These are phyloP conservation scores for Ictidomys tridecemlineatus DNA, from an alignment of 2,113 vertebrate genomes.

Conservation along the genomic window DNA sequence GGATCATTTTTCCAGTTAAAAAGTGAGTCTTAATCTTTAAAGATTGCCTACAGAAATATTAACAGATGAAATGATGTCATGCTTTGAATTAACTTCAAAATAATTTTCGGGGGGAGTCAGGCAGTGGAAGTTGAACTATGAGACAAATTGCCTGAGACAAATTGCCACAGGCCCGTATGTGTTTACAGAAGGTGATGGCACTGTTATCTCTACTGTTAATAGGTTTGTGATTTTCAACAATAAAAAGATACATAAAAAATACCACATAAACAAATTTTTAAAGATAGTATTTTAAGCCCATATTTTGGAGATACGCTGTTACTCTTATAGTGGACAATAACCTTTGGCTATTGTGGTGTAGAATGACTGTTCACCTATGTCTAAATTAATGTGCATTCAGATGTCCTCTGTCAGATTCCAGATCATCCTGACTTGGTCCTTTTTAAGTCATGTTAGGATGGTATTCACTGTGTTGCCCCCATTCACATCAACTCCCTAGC, in stretches of 20 bases:
- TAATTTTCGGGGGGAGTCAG: not conserved
- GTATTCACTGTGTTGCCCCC: not conserved
- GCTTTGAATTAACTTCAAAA: slow-evolving; percentile 17
- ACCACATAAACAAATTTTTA: not conserved
- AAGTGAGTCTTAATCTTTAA: not conserved
- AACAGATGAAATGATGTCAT: slow-evolving; percentile 34
- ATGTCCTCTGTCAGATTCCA: not conserved
- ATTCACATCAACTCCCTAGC: not conserved
- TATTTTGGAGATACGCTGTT: not conserved
- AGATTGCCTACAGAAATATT: not conserved
- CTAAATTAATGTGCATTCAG: not conserved
- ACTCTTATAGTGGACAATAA: slow-evolving; percentile 10
- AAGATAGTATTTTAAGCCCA: not conserved
- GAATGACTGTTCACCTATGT: not conserved
- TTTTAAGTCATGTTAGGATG: not conserved
- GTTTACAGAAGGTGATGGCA: not conserved
- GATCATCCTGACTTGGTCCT: not conserved
- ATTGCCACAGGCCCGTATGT: not conserved
- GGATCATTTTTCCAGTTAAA: slow-evolving; percentile 10
- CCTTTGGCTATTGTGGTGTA: not conserved
- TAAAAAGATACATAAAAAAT: not conserved
- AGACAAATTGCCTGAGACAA: not conserved
- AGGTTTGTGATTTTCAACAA: not conserved
- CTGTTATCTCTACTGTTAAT: not conserved
- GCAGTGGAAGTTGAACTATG: not conserved